Base-by-base conservation (phyloP, 2,888 invertebrate genomes). In the Monochamus alternatus region DNA sequence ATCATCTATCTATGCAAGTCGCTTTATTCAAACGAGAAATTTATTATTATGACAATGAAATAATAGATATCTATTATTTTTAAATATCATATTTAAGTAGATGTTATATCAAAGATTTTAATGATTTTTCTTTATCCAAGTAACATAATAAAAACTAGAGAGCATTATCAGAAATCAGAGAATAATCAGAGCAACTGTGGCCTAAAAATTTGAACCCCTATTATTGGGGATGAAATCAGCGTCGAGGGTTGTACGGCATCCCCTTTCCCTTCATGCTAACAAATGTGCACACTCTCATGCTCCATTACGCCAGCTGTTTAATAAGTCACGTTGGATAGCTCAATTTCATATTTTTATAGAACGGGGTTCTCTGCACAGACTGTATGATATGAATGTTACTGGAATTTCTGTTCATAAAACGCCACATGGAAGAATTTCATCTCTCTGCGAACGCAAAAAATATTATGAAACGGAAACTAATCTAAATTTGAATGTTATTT, bases 281-380 rank as follows among this genome's bases (percentile, higher is more conserved):
- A 71, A 71, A 71, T 71, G 71, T 71, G 71, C 63, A 63, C 63
- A 71, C 51, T 63, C 44, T 63, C 71, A 63, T 9, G 63, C 63
- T 9, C 63, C 71, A 71, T 71, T 71, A 52, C 47, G 51, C 71
- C 63, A 38, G 60, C 32, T 63, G 71, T 62, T 71, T 63, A 69
- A 69, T 69, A 71, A 63, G 71, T 71, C 63, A 71, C 59, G 44
- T 44, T n/a, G 71, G 63, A 71, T 62, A 71, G 71, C 62, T 71
- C 63, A 62, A 59, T 60, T 69, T 69, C 30, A 60, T 69, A 14
- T 69, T 69, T 64, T 69, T 38, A 55, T 68, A 58, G 67, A 67
- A 52, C 32, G 38, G 38, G 64, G 22, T 30, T 10, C 55, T 22
- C 44, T 12, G 44, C 22, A 44, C 44, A 30, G 64, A 22, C 22